Evolutionary conservation across 2,113 vertebrate genomes (phyloP), one percentile per base, ranked within the genome.

Genomic region (Apus apus): DNA sequence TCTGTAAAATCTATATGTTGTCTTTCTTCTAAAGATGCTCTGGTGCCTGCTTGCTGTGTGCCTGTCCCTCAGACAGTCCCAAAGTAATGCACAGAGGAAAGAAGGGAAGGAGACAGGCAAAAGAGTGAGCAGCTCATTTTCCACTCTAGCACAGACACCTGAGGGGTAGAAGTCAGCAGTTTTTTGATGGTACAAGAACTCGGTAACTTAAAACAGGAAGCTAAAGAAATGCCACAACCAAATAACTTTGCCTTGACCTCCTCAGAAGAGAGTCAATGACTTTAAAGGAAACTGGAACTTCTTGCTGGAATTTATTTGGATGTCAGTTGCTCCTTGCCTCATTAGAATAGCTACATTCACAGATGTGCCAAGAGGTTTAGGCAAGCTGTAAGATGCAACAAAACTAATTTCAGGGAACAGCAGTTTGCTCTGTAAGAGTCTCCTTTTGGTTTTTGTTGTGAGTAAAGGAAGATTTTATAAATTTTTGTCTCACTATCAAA

Each of bases 201-300:
- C 5, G 5, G 92, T 90, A 93, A 91, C 86, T 95, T 97, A 90
- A 95, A 96, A 97, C 95, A 95, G 95, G 96, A 97, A 97, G 83
- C 79, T 70, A 56, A 87, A 93, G 68, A 89, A 94, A 93, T 73
- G 58, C 64, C 43, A 43, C 2, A 2, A 77, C 79, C 46, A 77
- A 92, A 43, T 91, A 96, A 94, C 91, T 96, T 95, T 96, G 87
- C 89, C 91, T 95, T 96, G 94, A 96, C 93, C 84, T 94, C 91
- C 53, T 94, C 65, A 6, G 74, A 58, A 80, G 56, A 92, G 43
- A 96, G 70, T 62, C 77, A 87, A 57, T 90, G 60, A 73, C 90
- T 91, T 93, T 91, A 84, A 94, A 91, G 67, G 57, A 92, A 91
- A 90, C 89, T 92, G 68, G 46, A 76, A 80, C 76, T 93, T 66